Evolutionary conservation across 1,140 invertebrate genomes (phyloP).

Genomic region (Microplitis demolitor): DNA sequence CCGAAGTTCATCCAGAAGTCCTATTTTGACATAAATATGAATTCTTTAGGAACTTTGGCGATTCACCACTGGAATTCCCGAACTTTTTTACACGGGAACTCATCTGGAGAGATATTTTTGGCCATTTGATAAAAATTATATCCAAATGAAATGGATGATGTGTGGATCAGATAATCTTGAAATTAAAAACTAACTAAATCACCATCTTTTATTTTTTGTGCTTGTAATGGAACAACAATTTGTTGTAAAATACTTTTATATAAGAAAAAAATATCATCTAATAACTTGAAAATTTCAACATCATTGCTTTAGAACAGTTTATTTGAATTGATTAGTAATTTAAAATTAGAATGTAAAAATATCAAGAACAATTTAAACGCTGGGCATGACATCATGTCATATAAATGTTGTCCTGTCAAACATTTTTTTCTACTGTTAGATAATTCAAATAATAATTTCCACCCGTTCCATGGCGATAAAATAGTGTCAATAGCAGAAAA

Average conservation of each 20-base stretch:
- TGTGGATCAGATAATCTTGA: constrained; percentile 34
- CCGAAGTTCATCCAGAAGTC: no score
- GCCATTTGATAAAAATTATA: constrained; percentile 19
- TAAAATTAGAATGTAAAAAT: constrained; percentile 37
- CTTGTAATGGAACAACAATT: constrained; percentile 41
- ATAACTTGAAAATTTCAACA: constrained; percentile 34
- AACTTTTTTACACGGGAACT: no score
- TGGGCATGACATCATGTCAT: constrained; percentile 34
- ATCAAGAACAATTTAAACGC: constrained; percentile 35
- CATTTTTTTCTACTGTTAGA: no score
- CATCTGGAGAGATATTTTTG: constrained; percentile 13
- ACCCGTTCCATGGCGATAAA: constrained; percentile 40
- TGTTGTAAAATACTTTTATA: constrained; percentile 39
- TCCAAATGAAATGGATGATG: constrained; percentile 37
- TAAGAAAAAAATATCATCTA: constrained; percentile 37
- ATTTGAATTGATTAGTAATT: constrained; percentile 35
- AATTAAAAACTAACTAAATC: constrained; percentile 36
- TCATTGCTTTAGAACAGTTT: constrained; percentile 38
- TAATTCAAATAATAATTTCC: constrained; percentile 23
- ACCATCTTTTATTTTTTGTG: constrained; percentile 41
- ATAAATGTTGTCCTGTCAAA: constrained; percentile 25
- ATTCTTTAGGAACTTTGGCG: no score
- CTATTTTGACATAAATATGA: no score
- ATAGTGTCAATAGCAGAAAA: constrained; percentile 37
- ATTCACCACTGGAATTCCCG: no score